Evolutionary conservation across 2,797 vertebrate genomes (phyloP).

Genomic region (Hafferia zeledoni): DNA sequence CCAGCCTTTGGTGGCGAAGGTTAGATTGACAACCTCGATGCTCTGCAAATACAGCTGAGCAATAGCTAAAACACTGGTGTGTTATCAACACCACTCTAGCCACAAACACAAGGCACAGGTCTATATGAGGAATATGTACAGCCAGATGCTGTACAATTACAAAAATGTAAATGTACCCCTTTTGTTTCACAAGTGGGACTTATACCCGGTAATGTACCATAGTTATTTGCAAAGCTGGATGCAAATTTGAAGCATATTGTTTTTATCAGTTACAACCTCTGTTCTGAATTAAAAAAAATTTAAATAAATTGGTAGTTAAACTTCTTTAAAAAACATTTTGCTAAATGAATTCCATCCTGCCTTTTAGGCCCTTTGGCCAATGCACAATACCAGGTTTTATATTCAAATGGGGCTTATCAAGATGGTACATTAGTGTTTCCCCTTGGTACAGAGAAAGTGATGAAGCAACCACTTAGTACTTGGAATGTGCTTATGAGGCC

Average conservation of each 20-base stretch:
- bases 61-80: not conserved
- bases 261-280: slow-evolving; percentile 33
- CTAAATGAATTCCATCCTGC: not conserved
- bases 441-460: not conserved
- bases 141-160: not conserved
- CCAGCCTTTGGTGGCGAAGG: not conserved
- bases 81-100: not conserved
- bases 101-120: not conserved
- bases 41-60: not conserved
- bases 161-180: not conserved
- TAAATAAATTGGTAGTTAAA: slow-evolving; percentile 45
- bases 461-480: not conserved
- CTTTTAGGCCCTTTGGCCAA: not conserved
- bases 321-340: not conserved
- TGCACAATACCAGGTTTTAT: not conserved
- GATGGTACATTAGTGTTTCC: not conserved
- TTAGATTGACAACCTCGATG: not conserved
- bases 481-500: not conserved
- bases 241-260: slow-evolving; percentile 41
- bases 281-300: slow-evolving; percentile 31
- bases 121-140: not conserved
- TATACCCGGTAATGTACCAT: not conserved
- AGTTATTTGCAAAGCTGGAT: not conserved
- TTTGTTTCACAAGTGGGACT: not conserved
- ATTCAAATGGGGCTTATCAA: not conserved